Percentiles rank a stretch among this genome's conserved stretches.
These are phyloP conservation scores for Chaetops frenatus DNA, from an alignment of 2,113 vertebrate genomes.

Conservation along the genomic window DNA sequence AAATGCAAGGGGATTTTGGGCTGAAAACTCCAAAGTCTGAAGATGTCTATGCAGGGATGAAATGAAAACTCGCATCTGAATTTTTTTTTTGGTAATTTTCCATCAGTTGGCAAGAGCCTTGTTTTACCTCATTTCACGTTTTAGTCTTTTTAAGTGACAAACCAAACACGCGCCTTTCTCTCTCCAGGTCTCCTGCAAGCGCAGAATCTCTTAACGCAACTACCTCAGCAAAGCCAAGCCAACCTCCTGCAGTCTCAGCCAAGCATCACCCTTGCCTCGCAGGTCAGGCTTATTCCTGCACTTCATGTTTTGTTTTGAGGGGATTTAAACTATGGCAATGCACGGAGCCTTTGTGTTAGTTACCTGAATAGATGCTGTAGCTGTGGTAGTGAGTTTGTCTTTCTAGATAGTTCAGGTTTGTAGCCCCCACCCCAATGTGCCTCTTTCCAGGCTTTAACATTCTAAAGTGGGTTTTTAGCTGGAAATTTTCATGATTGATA, in stretches of 20 bases:
- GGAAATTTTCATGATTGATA: neutral
- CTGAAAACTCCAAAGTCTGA: neutral
- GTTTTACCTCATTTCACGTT: neutral
- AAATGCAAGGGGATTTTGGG: neutral
- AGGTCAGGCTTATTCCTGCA: conserved; percentile 75
- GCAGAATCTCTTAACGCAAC: conserved; percentile 97
- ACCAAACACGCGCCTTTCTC: neutral
- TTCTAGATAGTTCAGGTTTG: neutral
- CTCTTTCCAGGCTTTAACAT: neutral
- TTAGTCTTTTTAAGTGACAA: neutral
- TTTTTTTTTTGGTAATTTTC: neutral
- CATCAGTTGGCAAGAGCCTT: neutral
- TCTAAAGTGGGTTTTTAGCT: neutral
- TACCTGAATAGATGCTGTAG: neutral
- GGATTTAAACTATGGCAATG: neutral
- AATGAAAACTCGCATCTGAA: neutral
- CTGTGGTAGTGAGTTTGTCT: neutral
- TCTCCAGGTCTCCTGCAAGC: conserved; percentile 90
- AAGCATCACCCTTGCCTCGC: conserved; percentile 95
- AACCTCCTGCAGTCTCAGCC: conserved; percentile 98
- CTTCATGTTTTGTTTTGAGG: neutral
- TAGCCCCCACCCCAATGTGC: neutral
- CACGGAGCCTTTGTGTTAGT: neutral
- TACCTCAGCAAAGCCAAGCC: conserved; percentile 99
- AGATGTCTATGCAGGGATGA: neutral